Evolutionary conservation across 2,113 vertebrate genomes (phyloP), one percentile per base, ranked within the genome.

Genomic region (Urocitellus parryii): DNA sequence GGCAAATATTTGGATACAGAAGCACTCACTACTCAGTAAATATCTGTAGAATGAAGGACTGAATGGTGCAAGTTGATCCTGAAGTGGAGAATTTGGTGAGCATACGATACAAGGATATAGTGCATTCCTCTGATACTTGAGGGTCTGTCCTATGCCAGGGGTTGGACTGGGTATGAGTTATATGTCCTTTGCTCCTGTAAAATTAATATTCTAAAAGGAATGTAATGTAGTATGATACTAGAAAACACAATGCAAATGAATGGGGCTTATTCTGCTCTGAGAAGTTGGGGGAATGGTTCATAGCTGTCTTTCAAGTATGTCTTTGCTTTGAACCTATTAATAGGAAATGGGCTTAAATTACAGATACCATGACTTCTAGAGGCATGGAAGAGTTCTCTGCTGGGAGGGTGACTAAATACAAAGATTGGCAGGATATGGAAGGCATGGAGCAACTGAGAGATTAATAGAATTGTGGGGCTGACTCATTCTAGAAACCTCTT

Each of bases 151-250:
- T 1, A 12, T 77, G 29, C 29, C 5, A 79, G 48, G 63, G 25
- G 20, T 53, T 51, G 53, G 67, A 39, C 25, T 39, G 27, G 29
- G 27, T 63, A 5, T 32, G 29, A 29, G 11, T 3, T n/a, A 0
- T 53, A 8, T 70, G 51, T 34, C 25, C 78, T 85, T 37, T 16
- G 10, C 13, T 25, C 24, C 53, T 0, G 2, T 72, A 37, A 63
- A 93, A 63, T 85, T 74, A 76, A 24, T 18, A 56, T 90, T 78
- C 78, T 91, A 67, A 72, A 96, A 78, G 61, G 29, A 68, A 77
- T 48, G 9, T 17, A 83, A 48, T 56, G 4, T 34, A 84, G 8
- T 67, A 51, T 18, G 34, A 51, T 39, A 5, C 56, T 83, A 67
- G 53, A 82, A 90, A 83, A 67, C 32, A 56, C 32, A 91, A 77